Evolutionary conservation across 2,888 invertebrate genomes (phyloP).

Genomic region (Caenorhabditis sp.): DNA sequence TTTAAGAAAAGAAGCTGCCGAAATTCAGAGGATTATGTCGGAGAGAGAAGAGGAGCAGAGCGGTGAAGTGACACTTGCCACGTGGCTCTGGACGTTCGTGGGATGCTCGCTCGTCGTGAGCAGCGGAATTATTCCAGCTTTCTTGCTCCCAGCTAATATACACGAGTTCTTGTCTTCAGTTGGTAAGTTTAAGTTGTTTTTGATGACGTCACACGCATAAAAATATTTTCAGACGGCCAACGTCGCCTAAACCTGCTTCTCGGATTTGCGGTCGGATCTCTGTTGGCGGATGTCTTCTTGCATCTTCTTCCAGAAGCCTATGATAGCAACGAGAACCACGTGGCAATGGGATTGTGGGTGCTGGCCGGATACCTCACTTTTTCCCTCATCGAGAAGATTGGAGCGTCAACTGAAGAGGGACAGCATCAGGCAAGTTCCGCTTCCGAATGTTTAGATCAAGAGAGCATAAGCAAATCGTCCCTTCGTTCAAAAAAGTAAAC

Average conservation of each 20-base stretch:
- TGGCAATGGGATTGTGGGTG: conserved; percentile 63
- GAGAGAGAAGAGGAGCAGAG: conserved; percentile 3
- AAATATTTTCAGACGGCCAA: conserved; percentile 64
- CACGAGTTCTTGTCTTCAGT: conserved; percentile 59
- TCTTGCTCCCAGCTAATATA: conserved; percentile 65
- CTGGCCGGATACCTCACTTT: conserved; percentile 68
- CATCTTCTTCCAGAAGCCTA: conserved; percentile 75
- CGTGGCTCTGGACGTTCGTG: conserved; percentile 65
- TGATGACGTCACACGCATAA: background rate
- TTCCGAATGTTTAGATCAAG: conserved; percentile 1
- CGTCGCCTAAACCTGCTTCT: conserved; percentile 66
- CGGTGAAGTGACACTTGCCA: conserved; percentile 31
- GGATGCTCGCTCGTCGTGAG: conserved; percentile 66
- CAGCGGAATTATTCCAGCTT: conserved; percentile 70
- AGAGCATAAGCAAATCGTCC: background rate
- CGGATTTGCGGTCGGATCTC: conserved; percentile 72
- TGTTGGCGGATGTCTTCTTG: conserved; percentile 75
- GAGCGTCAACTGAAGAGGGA: conserved; percentile 67
- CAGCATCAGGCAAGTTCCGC: conserved; percentile 63
- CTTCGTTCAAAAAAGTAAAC: background rate
- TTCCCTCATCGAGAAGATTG: conserved; percentile 67
- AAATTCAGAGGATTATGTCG: conserved; percentile 49
- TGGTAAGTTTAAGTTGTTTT: conserved; percentile 47
- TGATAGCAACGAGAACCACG: conserved; percentile 42
- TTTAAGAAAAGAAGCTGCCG: conserved; percentile 56